Percentiles rank a stretch among this genome's conserved stretches.
phyloP scores from a whole-genome alignment of 2,797 vertebrate species.

The Sternarchorhynchus goeldii region DNA sequence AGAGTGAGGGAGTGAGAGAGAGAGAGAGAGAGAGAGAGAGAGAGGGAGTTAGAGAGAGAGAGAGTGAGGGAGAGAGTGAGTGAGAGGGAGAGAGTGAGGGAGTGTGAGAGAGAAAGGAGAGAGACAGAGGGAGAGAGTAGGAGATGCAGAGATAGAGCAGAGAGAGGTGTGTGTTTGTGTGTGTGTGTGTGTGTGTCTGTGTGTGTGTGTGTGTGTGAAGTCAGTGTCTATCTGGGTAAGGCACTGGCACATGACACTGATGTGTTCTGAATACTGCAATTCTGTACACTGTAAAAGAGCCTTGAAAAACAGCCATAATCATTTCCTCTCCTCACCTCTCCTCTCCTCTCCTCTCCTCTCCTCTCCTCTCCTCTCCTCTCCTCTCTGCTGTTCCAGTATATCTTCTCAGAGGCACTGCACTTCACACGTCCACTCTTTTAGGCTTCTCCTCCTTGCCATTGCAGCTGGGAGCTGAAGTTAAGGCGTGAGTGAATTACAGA shows the following conservation, averaged over 20 bases:
- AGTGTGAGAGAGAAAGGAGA: conserved; percentile 18
- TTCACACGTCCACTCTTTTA: conserved; percentile 33
- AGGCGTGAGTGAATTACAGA: conserved; percentile 56
- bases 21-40: conserved; percentile 3
- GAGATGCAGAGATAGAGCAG: no score
- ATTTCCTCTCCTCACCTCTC: conserved; percentile 3
- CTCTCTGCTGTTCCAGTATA: no score
- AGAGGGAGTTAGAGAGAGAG: neutral
- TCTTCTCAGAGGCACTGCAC: conserved; percentile 6
- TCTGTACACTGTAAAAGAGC: conserved; percentile 29
- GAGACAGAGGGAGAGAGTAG: neutral
- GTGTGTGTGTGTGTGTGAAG: neutral
- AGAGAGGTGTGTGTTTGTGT: neutral
- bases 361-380: neutral
- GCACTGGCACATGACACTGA: conserved; percentile 47
- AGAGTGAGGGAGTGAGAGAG: neutral
- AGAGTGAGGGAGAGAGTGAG: no score
- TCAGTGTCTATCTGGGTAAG: conserved; percentile 16
- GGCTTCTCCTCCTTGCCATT: conserved; percentile 38
- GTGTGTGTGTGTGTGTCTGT: conserved; percentile 10
- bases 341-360: neutral
- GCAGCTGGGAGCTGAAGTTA: conserved; percentile 39
- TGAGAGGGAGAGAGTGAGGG: neutral
- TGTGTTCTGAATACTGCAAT: conserved; percentile 43
- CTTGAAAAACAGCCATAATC: conserved; percentile 33